Percentiles rank a stretch among this genome's conserved stretches.
Evolutionary conservation across 2,888 invertebrate species (phyloP).

Genomic region (Arrhopalites spinosus): DNA sequence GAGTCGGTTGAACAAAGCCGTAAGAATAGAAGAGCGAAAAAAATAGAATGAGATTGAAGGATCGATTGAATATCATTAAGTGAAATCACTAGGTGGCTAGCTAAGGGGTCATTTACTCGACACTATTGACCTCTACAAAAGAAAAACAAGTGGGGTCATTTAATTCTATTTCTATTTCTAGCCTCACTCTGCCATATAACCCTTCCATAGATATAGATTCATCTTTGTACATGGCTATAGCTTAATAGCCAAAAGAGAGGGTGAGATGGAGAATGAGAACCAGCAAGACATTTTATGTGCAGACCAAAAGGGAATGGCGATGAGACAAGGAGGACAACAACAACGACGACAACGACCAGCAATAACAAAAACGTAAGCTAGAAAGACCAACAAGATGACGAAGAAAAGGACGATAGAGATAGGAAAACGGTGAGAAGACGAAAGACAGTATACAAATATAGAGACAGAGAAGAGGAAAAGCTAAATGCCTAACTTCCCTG

Average conservation of each 20-base stretch:
- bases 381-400: not conserved
- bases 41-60: conserved; percentile 32
- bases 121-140: conserved; percentile 35
- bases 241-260: not conserved
- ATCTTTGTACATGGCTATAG: not conserved
- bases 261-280: not conserved
- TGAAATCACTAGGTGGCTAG: conserved; percentile 42
- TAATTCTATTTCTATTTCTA: conserved; percentile 25
- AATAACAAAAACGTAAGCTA: not conserved
- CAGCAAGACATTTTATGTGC: conserved; percentile 14
- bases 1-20: not conserved
- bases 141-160: conserved; percentile 39
- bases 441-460: conserved; percentile 4
- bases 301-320: conserved; percentile 19
- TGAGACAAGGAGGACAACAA: conserved; percentile 5
- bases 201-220: not conserved
- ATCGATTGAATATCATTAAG: conserved; percentile 42
- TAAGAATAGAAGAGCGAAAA: conserved; percentile 15
- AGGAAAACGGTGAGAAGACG: conserved; percentile 9
- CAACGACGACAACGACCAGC: not conserved
- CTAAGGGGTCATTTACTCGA: conserved; percentile 42
- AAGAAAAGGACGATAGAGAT: conserved; percentile 16
- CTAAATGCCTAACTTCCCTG: conserved; percentile 40
- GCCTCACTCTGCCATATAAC: conserved; percentile 2
- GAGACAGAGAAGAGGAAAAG: conserved; percentile 30